Evolutionary conservation across 2,888 invertebrate species (phyloP), one percentile per base, ranked within the genome.

Genomic region (Cheilosia variabilis): DNA sequence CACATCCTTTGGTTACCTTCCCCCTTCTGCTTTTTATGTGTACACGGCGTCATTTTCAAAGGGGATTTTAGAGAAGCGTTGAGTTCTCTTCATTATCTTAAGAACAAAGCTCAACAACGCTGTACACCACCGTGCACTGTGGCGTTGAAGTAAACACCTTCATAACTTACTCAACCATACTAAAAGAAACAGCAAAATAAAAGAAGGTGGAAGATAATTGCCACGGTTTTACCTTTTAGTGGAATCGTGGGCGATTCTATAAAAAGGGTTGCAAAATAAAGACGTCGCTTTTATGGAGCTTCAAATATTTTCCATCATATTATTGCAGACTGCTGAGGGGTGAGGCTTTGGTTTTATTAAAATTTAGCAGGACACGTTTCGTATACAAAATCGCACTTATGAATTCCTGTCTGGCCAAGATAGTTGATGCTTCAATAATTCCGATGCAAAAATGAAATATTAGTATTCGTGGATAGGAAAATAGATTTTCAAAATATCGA

Each of bases 221-320:
- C 68, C 62, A 68, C 43, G 68, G 72, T 68, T 73, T 22, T 68
- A 17, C 60, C 50, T 55, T 52, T 72, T 50, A 62, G 72, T 19
- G 47, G 68, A 62, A 62, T 50, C 73, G 68, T 73, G 78, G 69
- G 68, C 68, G 78, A 73, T 69, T 69, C 52, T 55, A 71, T 37
- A 57, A 71, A 63, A 73, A 79, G 78, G 78, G 78, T 79, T 73
- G 27, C 43, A 15, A 83, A 73, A 79, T 79, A 72, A 83, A 83
- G 66, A 82, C 50, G 72, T 83, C 62, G 53, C 66, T 72, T 82
- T 72, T 72, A 82, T 77, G 50, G 41, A 62, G 45, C 62, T 45
- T 72, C 53, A 66, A 82, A 76, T 81, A 76, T 81, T 81, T 69
- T 58, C 63, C 63, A 66, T 78, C 62, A 57, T 47, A 34, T 34